Conservation (phyloP, 2,797 vertebrate species). For the Phylloscopus collybita region DNA sequence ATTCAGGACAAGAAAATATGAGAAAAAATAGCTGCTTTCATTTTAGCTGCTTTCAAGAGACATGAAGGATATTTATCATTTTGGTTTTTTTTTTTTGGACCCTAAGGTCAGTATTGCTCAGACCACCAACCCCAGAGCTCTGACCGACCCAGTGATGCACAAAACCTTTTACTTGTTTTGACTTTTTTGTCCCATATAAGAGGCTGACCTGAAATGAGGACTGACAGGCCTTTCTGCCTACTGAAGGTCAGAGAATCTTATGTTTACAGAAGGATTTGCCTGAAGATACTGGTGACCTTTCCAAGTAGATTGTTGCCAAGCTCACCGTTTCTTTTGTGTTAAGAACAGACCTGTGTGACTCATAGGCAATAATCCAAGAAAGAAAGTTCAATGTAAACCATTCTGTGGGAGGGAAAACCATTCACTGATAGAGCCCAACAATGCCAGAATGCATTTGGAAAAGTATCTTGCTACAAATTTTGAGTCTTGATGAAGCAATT, state of each 20-base stretch:
- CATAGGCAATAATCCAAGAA: conserved; percentile 10
- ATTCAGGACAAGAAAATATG: neutral
- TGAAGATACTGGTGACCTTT: conserved; percentile 81
- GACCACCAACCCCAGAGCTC: neutral
- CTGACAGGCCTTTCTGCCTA: conserved; percentile 67
- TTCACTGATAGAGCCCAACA: neutral
- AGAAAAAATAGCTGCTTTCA: neutral
- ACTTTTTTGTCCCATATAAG: conserved; percentile 42
- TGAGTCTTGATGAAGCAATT: neutral
- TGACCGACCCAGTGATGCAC: neutral
- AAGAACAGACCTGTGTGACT: conserved; percentile 44
- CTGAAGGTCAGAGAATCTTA: conserved; percentile 69
- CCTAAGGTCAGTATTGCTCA: neutral
- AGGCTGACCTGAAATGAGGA: conserved; percentile 63
- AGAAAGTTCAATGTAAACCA: neutral
- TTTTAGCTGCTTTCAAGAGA: neutral
- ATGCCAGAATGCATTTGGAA: neutral
- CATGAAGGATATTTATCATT: neutral
- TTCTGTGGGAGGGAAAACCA: neutral
- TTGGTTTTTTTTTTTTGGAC: neutral
- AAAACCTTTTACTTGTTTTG: neutral
- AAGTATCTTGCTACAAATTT: neutral
- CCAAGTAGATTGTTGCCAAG: conserved; percentile 15
- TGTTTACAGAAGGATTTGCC: conserved; percentile 75
- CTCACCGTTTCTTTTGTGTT: neutral